Base-by-base conservation (phyloP, 2,888 invertebrate genomes). In the Dicycla oo region DNA sequence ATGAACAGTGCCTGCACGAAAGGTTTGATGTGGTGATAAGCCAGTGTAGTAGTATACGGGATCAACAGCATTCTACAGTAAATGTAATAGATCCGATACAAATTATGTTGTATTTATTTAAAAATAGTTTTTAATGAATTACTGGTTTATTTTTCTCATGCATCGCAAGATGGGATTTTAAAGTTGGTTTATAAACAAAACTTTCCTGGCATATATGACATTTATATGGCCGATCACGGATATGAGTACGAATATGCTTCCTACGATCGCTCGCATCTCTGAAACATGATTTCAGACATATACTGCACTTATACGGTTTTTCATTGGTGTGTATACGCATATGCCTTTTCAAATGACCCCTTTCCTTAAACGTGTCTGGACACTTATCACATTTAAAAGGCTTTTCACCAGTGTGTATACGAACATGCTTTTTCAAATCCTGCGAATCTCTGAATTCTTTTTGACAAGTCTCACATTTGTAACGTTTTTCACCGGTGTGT, bases 381-480 rank as follows among this genome's bases (percentile, higher is more conserved):
- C 78, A 79, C 0, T 38, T 6, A 1, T 71, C 60, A 43, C 80
- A 80, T 23, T 76, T 53, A 47, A 56, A 80, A 0, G 76, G 80
- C 1, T 64, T 80, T 10, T 80, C 78, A 1, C 75, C 69, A 0
- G 80, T 79, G 3, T 80, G 80, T 23, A 68, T 68, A 1, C 76
- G 69, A 0, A 58, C 0, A 26, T 80, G 80, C 11, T 80, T 78
- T n/a, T 58, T 75, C n/a, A 70, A 30, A 58, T 78, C 80, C 45
- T 66, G 47, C 2, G 54, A 49, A 43, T 79, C 74, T 20, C 78
- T 47, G 7, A 75, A 80, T 43, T 10, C 6, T 34, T 70, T 78
- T n/a, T 63, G 23, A n/a, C 78, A 78, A 0, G 57, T 75, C 5
- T 63, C 53, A 70, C 80, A 78, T 65, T 67, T 62, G 7, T 63